Evolutionary conservation across 2,888 invertebrate species (phyloP).

Genomic region (Homarus gammarus): DNA sequence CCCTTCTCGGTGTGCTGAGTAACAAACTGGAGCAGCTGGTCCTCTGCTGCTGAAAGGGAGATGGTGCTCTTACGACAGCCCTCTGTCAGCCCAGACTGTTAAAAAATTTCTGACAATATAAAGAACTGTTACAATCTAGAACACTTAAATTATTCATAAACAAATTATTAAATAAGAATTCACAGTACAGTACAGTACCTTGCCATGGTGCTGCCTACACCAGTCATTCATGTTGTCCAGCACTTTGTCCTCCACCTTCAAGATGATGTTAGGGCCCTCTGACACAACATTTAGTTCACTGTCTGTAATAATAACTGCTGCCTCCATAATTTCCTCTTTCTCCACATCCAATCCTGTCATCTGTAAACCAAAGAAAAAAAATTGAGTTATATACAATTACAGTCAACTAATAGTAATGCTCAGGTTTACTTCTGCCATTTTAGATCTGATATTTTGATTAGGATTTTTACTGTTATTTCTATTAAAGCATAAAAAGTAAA

Average conservation of each 20-base stretch:
- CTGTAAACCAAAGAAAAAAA: conserved; percentile 79
- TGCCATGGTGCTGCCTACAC: conserved; percentile 88
- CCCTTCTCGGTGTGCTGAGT: conserved; percentile 80
- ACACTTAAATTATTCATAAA: too few species aligned
- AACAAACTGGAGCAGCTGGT: conserved; percentile 86
- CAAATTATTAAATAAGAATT: too few species aligned
- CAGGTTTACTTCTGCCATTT: not conserved
- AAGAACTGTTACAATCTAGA: too few species aligned
- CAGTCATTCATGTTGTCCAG: conserved; percentile 90
- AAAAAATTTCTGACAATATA: not conserved
- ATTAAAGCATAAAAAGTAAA: too few species aligned
- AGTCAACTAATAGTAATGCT: too few species aligned
- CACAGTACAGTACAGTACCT: conserved; percentile 46
- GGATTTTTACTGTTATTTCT: too few species aligned
- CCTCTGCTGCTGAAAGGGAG: conserved; percentile 85
- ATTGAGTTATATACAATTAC: not conserved
- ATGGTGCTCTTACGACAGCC: conserved; percentile 86
- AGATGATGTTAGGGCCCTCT: conserved; percentile 87
- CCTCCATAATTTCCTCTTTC: conserved; percentile 90
- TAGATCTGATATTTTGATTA: not conserved
- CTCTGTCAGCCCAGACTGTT: conserved; percentile 89
- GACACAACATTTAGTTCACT: conserved; percentile 87
- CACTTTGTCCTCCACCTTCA: conserved; percentile 87
- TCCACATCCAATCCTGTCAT: conserved; percentile 93
- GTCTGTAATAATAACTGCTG: conserved; percentile 94